A percentile compares a stretch with the other conserved stretches of the same genome.
Evolutionary conservation across 1,140 invertebrate species (phyloP).

Genomic region (Tachypleus tridentatus): DNA sequence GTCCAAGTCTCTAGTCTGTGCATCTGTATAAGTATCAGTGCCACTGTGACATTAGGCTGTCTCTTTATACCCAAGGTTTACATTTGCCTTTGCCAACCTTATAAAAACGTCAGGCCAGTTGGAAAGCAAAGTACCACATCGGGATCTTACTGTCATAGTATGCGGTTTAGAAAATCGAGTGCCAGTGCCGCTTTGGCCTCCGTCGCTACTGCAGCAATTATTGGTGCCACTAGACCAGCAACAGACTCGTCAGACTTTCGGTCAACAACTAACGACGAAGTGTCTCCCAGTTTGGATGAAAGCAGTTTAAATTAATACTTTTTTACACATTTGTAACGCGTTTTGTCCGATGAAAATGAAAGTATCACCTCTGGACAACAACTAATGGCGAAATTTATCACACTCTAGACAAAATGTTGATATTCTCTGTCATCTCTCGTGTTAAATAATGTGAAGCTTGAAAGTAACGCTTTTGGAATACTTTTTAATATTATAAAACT

Average conservation of each 20-base stretch:
- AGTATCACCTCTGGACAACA: too few species aligned
- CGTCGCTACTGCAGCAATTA: slow-evolving; percentile 5
- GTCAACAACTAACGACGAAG: slow-evolving; percentile 14
- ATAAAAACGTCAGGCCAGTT: slow-evolving; percentile 51
- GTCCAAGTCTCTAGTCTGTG: slow-evolving; percentile 64
- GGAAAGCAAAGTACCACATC: background rate
- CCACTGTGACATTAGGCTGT: slow-evolving; percentile 58
- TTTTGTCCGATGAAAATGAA: too few species aligned
- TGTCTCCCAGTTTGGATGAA: slow-evolving; percentile 15
- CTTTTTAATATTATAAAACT: too few species aligned
- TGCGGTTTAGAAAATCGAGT: slow-evolving; percentile 10
- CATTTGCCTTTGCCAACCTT: slow-evolving; percentile 58
- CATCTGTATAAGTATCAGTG: slow-evolving; percentile 63
- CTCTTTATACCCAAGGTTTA: slow-evolving; percentile 67
- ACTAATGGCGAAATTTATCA: too few species aligned
- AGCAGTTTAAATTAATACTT: slow-evolving; percentile 2
- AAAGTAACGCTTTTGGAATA: too few species aligned
- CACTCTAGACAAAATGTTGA: too few species aligned
- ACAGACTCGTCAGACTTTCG: slow-evolving; percentile 12
- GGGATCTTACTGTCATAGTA: background rate
- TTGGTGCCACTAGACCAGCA: slow-evolving; percentile 8
- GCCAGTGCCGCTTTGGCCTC: slow-evolving; percentile 1
- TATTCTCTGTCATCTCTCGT: too few species aligned
- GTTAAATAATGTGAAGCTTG: too few species aligned
- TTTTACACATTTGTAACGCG: too few species aligned